phyloP scores from a whole-genome alignment of 2,113 vertebrate genomes.

The Dermatemys mawii region DNA sequence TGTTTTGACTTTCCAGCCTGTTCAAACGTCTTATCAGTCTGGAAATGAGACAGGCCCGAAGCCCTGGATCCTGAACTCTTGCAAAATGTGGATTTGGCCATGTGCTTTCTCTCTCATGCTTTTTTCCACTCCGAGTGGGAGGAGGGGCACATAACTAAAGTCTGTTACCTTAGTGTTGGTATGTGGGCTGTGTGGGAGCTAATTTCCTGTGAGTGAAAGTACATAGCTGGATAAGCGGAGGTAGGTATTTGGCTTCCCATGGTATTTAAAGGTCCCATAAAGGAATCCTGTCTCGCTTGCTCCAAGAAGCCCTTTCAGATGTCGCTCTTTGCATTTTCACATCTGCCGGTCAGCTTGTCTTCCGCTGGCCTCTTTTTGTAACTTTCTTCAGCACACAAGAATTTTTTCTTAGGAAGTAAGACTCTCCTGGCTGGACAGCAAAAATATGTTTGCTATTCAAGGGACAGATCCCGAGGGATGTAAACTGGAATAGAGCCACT shows the following conservation, averaged over 20 bases:
- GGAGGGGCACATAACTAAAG: neutral
- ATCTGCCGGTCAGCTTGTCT: neutral
- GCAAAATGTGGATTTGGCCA: neutral
- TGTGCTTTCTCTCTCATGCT: neutral
- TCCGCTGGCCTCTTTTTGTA: neutral
- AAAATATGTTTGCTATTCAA: neutral
- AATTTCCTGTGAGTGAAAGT: neutral
- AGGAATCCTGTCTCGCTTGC: neutral
- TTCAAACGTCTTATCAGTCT: neutral
- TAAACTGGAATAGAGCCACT: neutral
- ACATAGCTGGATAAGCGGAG: constrained; percentile 1
- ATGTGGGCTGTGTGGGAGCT: fast-evolving
- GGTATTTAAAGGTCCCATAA: neutral
- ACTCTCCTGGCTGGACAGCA: neutral
- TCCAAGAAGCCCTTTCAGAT: fast-evolving
- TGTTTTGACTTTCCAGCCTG: neutral
- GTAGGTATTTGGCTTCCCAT: neutral
- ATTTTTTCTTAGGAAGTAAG: neutral
- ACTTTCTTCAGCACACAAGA: neutral
- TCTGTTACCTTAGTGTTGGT: fast-evolving
- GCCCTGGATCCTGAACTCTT: neutral
- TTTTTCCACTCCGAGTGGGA: neutral
- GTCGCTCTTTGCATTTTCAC: neutral
- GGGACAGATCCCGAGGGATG: neutral
- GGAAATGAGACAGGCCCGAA: too few species aligned